Evolutionary conservation across 2,888 invertebrate species (phyloP).

Genomic region (Saturnia pavonia): DNA sequence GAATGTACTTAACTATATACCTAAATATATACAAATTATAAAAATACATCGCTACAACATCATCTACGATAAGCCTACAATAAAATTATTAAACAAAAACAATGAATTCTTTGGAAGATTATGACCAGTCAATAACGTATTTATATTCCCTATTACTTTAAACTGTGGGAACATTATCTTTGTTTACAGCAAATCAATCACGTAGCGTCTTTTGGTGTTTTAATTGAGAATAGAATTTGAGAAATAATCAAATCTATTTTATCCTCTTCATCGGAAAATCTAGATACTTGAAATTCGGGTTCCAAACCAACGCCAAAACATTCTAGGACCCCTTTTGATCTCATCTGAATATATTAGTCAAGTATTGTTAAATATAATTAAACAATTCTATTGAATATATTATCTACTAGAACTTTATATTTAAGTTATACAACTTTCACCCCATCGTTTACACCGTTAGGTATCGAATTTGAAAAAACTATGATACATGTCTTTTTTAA

Average conservation of each 20-base stretch:
- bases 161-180: neutral
- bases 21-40: constrained; percentile 61
- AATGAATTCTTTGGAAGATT: constrained; percentile 24
- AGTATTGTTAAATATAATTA: neutral
- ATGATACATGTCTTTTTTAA: too few species aligned
- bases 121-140: constrained; percentile 19
- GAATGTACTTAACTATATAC: constrained; percentile 59
- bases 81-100: constrained; percentile 33
- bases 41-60: constrained; percentile 49
- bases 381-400: neutral
- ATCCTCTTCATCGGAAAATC: neutral
- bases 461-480: too few species aligned
- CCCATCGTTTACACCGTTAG: too few species aligned
- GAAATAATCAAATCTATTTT: neutral
- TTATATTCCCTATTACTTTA: neutral
- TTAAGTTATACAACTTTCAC: too few species aligned
- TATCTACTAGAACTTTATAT: too few species aligned
- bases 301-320: neutral
- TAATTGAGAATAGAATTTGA: neutral
- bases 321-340: neutral
- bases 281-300: neutral
- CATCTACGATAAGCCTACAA: constrained; percentile 35
- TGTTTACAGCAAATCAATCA: neutral
- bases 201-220: neutral
- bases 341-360: neutral